These are phyloP conservation scores for Styela plicata DNA, from an alignment of 23 tunicate genomes.

Conservation along the genomic window DNA sequence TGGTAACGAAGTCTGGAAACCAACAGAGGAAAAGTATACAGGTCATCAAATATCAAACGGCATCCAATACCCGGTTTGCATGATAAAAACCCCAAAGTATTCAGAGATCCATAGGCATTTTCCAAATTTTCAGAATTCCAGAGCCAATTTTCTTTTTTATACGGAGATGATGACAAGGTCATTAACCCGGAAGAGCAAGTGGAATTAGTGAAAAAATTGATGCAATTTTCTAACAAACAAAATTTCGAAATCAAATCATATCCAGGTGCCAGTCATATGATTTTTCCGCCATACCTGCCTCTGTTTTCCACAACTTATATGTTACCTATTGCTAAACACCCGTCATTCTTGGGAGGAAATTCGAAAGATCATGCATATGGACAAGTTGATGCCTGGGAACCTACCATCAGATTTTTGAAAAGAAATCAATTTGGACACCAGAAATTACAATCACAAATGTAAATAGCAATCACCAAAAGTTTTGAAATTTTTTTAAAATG, in stretches of 20 bases:
- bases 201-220: background rate
- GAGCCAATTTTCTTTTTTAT: background rate
- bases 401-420: background rate
- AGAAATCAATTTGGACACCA: too few species aligned
- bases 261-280: constrained; percentile 9
- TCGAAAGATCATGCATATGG: background rate
- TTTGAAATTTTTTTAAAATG: too few species aligned
- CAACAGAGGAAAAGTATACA: background rate
- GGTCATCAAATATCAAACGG: background rate
- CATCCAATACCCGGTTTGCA: background rate
- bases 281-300: constrained; percentile 15
- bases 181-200: background rate
- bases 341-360: background rate
- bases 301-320: background rate
- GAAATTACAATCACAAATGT: too few species aligned
- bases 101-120: background rate
- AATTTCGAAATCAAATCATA: background rate
- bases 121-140: background rate
- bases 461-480: too few species aligned
- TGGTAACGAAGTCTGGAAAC: background rate
- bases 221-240: too few species aligned
- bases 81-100: background rate
- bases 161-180: background rate
- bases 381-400: background rate
- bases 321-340: background rate